Base-by-base conservation (phyloP, 2,888 invertebrate species). In the Oscheius myriophilus region DNA sequence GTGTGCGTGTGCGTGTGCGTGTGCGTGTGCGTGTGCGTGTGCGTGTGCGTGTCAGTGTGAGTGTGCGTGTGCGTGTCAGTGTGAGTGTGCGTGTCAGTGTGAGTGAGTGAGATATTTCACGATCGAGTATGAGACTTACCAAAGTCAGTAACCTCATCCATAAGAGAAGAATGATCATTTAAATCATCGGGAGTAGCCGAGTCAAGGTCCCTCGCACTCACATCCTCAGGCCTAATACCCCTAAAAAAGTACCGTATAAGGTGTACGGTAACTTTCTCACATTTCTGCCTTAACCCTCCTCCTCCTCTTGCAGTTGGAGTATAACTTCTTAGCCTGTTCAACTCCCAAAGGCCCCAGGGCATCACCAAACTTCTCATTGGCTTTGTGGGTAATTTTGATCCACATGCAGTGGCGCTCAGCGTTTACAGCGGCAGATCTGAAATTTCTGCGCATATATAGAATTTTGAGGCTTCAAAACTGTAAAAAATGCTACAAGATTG, bases 311-410 rank as follows among this genome's bases (percentile, higher is more conserved):
- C 66, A 73, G 51, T 78, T 78, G 12, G 75, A 75, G 52, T 62
- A 73, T 0, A 73, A 25, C 42, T 78, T 78, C 62, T 78, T 78
- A 23, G 71, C 70, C 55, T 75, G 75, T 42, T 69, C 70, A 0
- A 70, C 59, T 1, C 66, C 62, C 18, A 76, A 46, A 6, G 55
- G 45, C 2, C 67, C 71, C 25, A 76, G 53, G 2, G 39, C 33
- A 16, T 53, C 54, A 23, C 59, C 54, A 52, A 58, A 71, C 45
- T 62, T 62, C 14, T 69, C 64, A 33, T 72, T 74, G 18, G 69
- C 68, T 49, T 70, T 63, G 42, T 68, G 45, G 0, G 70, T 68
- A 14, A 75, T 67, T 23, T 69, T 61, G 16, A 67, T 61, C 75
- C 72, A 71, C 72, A 75, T 76, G 43, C 54, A 55, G 25, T 69